phyloP scores from a whole-genome alignment of 2,113 vertebrate genomes.

The Aegotheles bennettii region DNA sequence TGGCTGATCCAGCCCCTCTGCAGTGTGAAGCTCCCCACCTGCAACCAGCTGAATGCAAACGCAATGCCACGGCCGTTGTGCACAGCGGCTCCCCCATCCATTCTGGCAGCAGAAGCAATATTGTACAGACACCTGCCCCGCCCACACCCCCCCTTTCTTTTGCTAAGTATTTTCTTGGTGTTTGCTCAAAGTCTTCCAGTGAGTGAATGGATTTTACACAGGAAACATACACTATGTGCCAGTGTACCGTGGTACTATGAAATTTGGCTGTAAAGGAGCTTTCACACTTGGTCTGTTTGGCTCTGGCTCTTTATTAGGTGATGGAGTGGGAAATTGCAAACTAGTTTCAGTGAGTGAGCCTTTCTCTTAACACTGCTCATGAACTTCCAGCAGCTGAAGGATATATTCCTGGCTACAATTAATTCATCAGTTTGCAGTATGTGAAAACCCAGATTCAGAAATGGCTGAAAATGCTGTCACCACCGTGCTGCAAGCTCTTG shows the following conservation, averaged over 20 bases:
- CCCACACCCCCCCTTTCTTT: background rate
- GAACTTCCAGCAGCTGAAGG: background rate
- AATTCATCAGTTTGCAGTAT: background rate
- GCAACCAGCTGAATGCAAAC: background rate
- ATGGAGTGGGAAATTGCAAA: background rate
- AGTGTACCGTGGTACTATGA: background rate
- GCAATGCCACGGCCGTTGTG: fast-evolving
- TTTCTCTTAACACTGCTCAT: background rate
- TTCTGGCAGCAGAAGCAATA: background rate
- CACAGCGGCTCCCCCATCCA: background rate
- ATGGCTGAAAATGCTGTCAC: fast-evolving
- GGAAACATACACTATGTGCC: fast-evolving
- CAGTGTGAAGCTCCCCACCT: background rate
- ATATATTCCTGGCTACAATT: background rate
- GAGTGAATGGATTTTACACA: background rate
- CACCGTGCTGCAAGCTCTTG: background rate
- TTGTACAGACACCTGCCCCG: background rate
- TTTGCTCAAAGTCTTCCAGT: background rate
- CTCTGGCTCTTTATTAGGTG: background rate
- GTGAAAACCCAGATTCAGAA: background rate
- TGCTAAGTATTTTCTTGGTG: background rate
- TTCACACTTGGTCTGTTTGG: background rate
- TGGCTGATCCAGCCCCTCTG: background rate
- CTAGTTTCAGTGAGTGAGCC: background rate
- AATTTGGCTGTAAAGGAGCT: background rate